phyloP scores from a whole-genome alignment of 2,888 invertebrate genomes.

The Lasioglossum morio region DNA sequence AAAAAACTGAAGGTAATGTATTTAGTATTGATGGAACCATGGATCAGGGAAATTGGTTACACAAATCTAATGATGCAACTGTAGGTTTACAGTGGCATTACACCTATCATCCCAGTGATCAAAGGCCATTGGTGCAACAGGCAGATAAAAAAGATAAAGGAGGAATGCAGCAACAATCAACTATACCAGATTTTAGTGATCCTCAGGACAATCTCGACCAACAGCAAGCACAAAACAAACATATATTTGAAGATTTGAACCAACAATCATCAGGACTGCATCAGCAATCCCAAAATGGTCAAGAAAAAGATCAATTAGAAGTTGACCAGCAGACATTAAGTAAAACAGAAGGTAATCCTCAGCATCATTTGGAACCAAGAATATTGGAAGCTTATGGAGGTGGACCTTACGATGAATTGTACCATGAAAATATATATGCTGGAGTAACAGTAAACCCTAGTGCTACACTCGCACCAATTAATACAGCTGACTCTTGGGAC shows the following conservation, averaged over 20 bases:
- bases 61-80: slow-evolving; percentile 61
- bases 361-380: slow-evolving; percentile 63
- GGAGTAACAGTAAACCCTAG: slow-evolving; percentile 74
- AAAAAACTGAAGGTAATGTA: slow-evolving; percentile 19
- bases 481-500: slow-evolving; percentile 74
- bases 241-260: slow-evolving; percentile 1
- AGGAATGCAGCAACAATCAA: slow-evolving; percentile 43
- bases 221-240: slow-evolving; percentile 25
- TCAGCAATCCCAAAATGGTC: slow-evolving; percentile 30
- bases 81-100: slow-evolving; percentile 72
- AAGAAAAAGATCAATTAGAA: slow-evolving; percentile 4
- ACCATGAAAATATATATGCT: slow-evolving; percentile 68
- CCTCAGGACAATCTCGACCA: slow-evolving; percentile 19
- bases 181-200: neutral
- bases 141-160: slow-evolving; percentile 31
- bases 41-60: slow-evolving; percentile 52
- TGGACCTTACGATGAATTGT: slow-evolving; percentile 72
- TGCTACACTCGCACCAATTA: slow-evolving; percentile 71
- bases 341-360: slow-evolving; percentile 9
- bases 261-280: slow-evolving; percentile 19
- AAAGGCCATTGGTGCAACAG: slow-evolving; percentile 44
- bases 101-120: slow-evolving; percentile 71
- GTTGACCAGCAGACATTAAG: slow-evolving; percentile 10
- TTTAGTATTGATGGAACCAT: slow-evolving; percentile 44
- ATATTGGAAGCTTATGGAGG: slow-evolving; percentile 79